Conservation (phyloP, 2,113 vertebrate species). For the Coreoperca whiteheadi region DNA sequence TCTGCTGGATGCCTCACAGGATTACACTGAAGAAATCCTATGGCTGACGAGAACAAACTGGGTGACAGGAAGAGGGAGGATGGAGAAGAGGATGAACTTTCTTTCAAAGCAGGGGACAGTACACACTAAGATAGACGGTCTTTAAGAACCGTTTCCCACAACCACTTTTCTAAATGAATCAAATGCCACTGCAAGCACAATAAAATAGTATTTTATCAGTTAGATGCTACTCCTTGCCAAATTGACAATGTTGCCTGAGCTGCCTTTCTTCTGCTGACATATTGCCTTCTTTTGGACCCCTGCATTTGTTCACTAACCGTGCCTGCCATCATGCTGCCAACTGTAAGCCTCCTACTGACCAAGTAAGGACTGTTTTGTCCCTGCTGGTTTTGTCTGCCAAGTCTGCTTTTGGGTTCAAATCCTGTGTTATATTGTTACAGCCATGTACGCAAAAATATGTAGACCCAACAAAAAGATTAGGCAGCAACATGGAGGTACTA, state of each 20-base stretch:
- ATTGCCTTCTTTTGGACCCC: slow-evolving; percentile 1
- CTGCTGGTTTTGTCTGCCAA: slow-evolving; percentile 3
- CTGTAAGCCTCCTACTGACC: slow-evolving; percentile 9
- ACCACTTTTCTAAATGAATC: slow-evolving; percentile 13
- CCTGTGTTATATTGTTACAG: slow-evolving; percentile 2
- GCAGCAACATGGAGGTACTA: not conserved
- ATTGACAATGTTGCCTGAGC: not conserved
- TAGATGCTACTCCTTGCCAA: not conserved
- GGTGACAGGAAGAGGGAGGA: slow-evolving; percentile 46
- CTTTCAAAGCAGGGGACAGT: not conserved
- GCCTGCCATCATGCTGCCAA: not conserved
- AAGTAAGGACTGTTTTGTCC: slow-evolving; percentile 22
- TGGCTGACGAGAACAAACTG: slow-evolving; percentile 10
- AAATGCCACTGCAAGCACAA: not conserved
- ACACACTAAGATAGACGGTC: not conserved
- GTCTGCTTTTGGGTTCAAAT: slow-evolving; percentile 15
- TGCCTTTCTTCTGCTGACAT: slow-evolving; percentile 9
- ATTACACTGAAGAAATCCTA: not conserved
- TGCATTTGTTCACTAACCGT: not conserved
- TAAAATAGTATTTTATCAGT: not conserved
- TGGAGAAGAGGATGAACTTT: slow-evolving; percentile 22
- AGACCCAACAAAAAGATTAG: not conserved
- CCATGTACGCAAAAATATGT: not conserved
- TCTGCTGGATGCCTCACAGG: not conserved
- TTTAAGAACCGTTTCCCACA: slow-evolving; percentile 21